Evolutionary conservation across 2,888 invertebrate species (phyloP), one percentile per base, ranked within the genome.

Genomic region (Anaspis maculata): DNA sequence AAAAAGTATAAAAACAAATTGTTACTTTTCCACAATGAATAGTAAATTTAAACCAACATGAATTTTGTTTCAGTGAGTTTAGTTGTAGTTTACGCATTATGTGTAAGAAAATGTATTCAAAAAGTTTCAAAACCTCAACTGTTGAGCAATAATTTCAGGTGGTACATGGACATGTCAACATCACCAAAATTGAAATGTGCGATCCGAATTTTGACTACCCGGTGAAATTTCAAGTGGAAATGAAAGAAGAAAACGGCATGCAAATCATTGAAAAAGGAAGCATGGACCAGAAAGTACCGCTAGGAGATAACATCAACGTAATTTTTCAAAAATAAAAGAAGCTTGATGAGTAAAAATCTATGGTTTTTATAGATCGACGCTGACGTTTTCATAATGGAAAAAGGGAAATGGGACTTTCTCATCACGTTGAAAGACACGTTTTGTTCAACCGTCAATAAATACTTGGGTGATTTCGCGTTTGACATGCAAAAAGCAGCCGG

Each of bases 401-500:
- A n/a, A n/a, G n/a, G n/a, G n/a, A n/a, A n/a, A n/a, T n/a, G n/a
- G n/a, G n/a, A n/a, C n/a, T n/a, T n/a, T n/a, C n/a, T n/a, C n/a
- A n/a, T 46, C 4, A 44, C 41, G 5, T 30, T 46, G 12, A 44
- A 45, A 13, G 46, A 48, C 10, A 26, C 27, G 5, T 32, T 32
- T 13, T 54, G 54, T 19, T 30, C 41, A 12, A 31, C 42, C 9
- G 25, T 42, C 6, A 27, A 43, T 14, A 41, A 39, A 16, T 46
- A 45, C 32, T 34, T 48, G 32, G 47, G 49, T n/a, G 48, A 51
- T 4, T 48, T 54, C 29, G 44, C 38, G 10, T 36, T 40, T 13
- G 44, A 41, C 5, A 27, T 54, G 24, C 45, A 49, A 34, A 44
- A 46, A 39, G 38, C 43, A 3, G 45, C 45, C 12, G 52, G 52